phyloP scores from a whole-genome alignment of 2,113 vertebrate species.

The Psilopogon haemacephalus region DNA sequence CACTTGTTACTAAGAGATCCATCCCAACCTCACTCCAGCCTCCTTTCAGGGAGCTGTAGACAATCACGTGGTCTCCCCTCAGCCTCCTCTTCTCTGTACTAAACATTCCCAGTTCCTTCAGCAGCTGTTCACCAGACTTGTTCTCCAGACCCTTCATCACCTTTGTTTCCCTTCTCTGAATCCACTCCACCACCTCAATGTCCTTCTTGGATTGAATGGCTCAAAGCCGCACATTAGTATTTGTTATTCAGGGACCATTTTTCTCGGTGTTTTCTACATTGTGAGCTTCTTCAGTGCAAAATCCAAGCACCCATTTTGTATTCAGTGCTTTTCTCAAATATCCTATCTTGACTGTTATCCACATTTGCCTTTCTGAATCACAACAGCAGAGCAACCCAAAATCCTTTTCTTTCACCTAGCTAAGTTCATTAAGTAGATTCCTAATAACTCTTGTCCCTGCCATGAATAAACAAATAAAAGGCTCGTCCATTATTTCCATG shows the following conservation, averaged over 20 bases:
- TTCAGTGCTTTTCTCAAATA: slow-evolving; percentile 51
- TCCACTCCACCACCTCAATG: too few relatives aligned
- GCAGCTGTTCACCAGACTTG: too few relatives aligned
- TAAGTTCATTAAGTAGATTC: slow-evolving; percentile 52
- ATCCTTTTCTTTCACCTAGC: slow-evolving; percentile 54
- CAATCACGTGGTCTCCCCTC: too few relatives aligned
- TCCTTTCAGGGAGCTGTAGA: too few relatives aligned
- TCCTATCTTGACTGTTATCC: slow-evolving; percentile 16
- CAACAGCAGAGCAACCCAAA: slow-evolving; percentile 25
- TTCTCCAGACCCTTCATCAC: too few relatives aligned
- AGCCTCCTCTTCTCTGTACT: too few relatives aligned
- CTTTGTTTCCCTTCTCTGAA: too few relatives aligned
- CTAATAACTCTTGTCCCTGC: slow-evolving; percentile 53
- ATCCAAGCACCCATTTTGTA: slow-evolving; percentile 40
- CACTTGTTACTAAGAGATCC: too few relatives aligned
- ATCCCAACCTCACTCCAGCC: too few relatives aligned
- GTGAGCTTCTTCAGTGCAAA: slow-evolving; percentile 28
- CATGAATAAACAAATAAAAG: slow-evolving; percentile 9
- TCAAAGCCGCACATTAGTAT: background rate
- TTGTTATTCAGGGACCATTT: background rate
- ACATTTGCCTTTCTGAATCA: slow-evolving; percentile 48
- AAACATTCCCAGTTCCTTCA: too few relatives aligned
- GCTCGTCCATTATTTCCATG: background rate
- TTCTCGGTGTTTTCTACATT: slow-evolving; percentile 36
- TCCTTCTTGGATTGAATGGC: background rate